Percentiles rank a stretch among this genome's conserved stretches.
phyloP scores from a whole-genome alignment of 2,797 vertebrate species.

The Acipenser transmontanus region DNA sequence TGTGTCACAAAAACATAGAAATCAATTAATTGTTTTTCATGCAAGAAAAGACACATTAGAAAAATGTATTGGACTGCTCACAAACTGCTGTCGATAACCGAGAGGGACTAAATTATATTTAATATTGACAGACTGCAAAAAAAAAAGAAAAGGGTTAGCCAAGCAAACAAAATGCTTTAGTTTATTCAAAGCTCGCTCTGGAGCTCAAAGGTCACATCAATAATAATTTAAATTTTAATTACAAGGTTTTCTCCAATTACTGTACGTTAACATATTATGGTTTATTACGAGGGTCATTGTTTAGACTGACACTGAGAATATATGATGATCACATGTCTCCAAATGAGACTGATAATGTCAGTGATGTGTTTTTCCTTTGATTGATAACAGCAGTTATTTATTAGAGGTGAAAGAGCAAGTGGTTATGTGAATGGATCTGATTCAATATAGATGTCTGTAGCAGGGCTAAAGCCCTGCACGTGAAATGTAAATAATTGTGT shows the following conservation, averaged over 20 bases:
- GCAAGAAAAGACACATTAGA: too few relatives aligned
- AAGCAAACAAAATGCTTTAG: conserved; percentile 37
- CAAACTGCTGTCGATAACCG: too few relatives aligned
- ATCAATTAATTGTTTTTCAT: too few relatives aligned
- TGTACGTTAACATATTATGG: conserved; percentile 58
- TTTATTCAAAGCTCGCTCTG: conserved; percentile 30
- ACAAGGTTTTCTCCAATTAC: conserved; percentile 36
- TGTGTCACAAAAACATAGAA: too few relatives aligned
- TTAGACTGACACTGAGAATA: background rate
- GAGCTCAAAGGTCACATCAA: conserved; percentile 62
- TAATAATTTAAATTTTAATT: conserved; percentile 59
- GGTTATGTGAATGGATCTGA: background rate
- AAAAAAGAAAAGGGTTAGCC: conserved; percentile 30
- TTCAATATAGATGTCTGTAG: background rate
- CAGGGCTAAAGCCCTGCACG: too few relatives aligned
- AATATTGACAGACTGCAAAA: conserved; percentile 35
- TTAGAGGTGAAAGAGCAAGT: background rate
- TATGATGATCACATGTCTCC: background rate
- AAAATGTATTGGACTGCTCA: too few relatives aligned
- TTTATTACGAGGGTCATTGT: conserved; percentile 40
- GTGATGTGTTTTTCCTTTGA: background rate
- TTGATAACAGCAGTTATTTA: background rate
- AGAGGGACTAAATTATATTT: too few relatives aligned
- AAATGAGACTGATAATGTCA: background rate
- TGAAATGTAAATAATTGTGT: too few relatives aligned